Base-by-base conservation (phyloP, 2,888 invertebrate genomes). In the Xiphydria camelus region DNA sequence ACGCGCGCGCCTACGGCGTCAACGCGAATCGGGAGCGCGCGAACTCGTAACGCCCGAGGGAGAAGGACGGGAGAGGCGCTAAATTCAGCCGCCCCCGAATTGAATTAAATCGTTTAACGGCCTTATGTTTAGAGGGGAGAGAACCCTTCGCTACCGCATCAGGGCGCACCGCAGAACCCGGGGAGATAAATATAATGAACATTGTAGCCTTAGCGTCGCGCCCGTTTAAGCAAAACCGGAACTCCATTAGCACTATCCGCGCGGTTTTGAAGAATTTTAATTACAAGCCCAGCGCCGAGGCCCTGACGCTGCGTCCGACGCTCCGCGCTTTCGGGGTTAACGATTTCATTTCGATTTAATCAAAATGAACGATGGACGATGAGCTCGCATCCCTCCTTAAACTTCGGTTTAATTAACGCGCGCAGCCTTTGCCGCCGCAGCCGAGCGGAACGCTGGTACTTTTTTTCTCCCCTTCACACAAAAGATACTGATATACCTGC, bases 81-180 rank as follows among this genome's bases (percentile, higher is more conserved):
- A 68, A 70, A 70, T 70, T 68, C 63, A 56, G 58, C 60, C 51
- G 38, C 38, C 45, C 47, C 46, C 50, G 61, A 70, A 73, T 72
- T 63, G 71, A 72, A 73, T 73, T 71, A 72, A 72, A 73, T 70
- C 71, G 70, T 73, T 73, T 69, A 72, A 70, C 69, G 62, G 67
- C 66, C 73, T 70, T 68, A 64, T 64, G 69, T 67, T 64, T 61
- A 53, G 56, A 59, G 56, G 60, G 63, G 60, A 56, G 54, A 58
- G 38, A 48, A 52, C 57, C 58, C 57, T 51, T 52, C 41, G 46
- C 43, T 52, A 49, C 49, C 40, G 35, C 43, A 39, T 39, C 58
- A 62, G 64, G 59, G 58, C 63, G 61, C 59, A 63, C 63, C 66
- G 42, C 66, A 67, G 55, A 57, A n/a, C 59, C 56, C 52, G 42